These are phyloP conservation scores for Morbakka virulenta DNA, from an alignment of 30 jellyfish, hydroid and myxozoan species.

Conservation along the genomic window DNA sequence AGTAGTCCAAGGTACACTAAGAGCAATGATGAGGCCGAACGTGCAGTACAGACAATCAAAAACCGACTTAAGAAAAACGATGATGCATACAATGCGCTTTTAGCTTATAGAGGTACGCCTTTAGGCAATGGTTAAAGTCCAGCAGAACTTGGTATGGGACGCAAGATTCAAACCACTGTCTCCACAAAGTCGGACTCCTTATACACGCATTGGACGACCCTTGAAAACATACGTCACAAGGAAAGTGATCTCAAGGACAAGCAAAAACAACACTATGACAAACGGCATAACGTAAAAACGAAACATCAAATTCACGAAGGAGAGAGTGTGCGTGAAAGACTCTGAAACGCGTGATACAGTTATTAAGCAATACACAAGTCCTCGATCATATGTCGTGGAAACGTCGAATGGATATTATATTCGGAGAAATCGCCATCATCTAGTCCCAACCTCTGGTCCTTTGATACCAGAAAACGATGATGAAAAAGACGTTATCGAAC, in stretches of 20 bases:
- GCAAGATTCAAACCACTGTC: slow-evolving; percentile 18
- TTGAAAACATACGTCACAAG: slow-evolving; percentile 10
- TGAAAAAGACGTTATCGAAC: no score
- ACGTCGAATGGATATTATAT: slow-evolving; percentile 24
- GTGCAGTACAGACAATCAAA: slow-evolving; percentile 43
- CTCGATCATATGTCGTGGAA: slow-evolving; percentile 38
- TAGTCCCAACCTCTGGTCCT: no score
- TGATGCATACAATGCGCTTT: slow-evolving; percentile 36
- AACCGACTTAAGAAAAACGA: slow-evolving; percentile 11
- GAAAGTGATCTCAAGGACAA: no score
- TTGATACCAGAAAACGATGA: no score
- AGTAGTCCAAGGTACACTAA: slow-evolving; percentile 41
- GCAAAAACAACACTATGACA: no score
- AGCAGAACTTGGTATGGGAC: slow-evolving; percentile 32
- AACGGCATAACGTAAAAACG: slow-evolving; percentile 31
- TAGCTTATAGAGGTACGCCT: slow-evolving; percentile 55
- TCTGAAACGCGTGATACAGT: slow-evolving; percentile 34
- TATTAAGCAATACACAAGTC: slow-evolving; percentile 27
- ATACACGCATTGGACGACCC: slow-evolving; percentile 5
- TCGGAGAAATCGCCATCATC: slow-evolving; percentile 43
- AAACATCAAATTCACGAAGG: no score
- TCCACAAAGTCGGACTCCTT: neutral
- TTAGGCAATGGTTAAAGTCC: slow-evolving; percentile 25
- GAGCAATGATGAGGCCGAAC: slow-evolving; percentile 50
- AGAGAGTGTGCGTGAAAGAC: slow-evolving; percentile 36